phyloP scores from a whole-genome alignment of 2,888 invertebrate species.

The Andrena camellia region DNA sequence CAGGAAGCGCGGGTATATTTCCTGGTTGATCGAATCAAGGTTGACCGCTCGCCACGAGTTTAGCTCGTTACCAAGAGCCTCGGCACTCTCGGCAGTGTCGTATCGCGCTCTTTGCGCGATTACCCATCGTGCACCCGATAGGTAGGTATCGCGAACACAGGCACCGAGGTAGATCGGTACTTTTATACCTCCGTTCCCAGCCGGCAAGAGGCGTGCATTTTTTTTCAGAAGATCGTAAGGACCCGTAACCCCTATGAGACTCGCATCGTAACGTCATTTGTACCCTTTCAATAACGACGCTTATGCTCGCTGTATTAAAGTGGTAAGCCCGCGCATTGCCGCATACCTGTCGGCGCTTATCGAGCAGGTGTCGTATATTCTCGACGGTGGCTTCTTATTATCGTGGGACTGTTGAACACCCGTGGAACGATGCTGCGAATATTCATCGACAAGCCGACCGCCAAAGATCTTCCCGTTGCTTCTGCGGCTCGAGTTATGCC shows the following conservation, averaged over 20 bases:
- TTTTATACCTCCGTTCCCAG: not conserved
- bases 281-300: slow-evolving; percentile 31
- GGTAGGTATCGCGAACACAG: slow-evolving; percentile 67
- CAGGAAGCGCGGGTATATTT: slow-evolving; percentile 71
- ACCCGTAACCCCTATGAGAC: slow-evolving; percentile 6
- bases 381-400: slow-evolving; percentile 50
- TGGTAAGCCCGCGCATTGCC: slow-evolving; percentile 35
- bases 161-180: slow-evolving; percentile 10
- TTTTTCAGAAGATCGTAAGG: not conserved
- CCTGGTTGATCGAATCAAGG: slow-evolving; percentile 75
- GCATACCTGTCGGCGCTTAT: slow-evolving; percentile 52
- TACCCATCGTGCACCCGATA: slow-evolving; percentile 62
- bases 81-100: slow-evolving; percentile 62
- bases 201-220: not conserved
- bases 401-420: slow-evolving; percentile 39
- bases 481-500: not conserved
- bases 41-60: slow-evolving; percentile 53
- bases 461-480: not conserved
- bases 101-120: slow-evolving; percentile 62
- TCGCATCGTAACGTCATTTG: slow-evolving; percentile 25
- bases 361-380: slow-evolving; percentile 64
- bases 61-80: slow-evolving; percentile 76
- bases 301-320: slow-evolving; percentile 22
- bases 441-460: not conserved
- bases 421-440: not conserved